These are phyloP conservation scores for Cantharis rustica DNA, from an alignment of 2,888 invertebrate species.

Conservation along the genomic window DNA sequence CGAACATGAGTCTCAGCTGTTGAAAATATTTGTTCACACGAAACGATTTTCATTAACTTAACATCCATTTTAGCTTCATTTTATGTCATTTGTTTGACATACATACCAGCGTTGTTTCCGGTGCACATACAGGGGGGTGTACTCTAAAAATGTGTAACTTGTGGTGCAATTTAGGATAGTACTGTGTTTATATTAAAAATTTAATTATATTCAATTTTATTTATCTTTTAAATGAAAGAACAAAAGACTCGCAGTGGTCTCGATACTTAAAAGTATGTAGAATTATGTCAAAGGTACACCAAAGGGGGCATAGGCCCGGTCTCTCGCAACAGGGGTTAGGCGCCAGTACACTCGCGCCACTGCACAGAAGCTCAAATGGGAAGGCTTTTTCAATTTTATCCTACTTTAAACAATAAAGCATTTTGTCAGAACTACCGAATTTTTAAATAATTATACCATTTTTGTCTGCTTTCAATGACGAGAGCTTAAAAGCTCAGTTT, in stretches of 20 bases:
- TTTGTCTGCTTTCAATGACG: background rate
- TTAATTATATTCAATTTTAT: background rate
- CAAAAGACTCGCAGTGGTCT: background rate
- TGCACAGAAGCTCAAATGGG: conserved; percentile 36
- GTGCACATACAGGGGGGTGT: background rate
- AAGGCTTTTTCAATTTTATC: conserved; percentile 19
- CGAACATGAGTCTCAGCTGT: conserved; percentile 1
- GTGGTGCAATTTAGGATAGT: no score
- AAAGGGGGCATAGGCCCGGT: conserved; percentile 35
- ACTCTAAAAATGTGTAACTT: no score
- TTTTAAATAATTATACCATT: background rate
- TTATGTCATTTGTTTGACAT: background rate
- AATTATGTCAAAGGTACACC: conserved; percentile 34
- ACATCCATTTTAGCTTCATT: background rate
- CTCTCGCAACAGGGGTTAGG: conserved; percentile 39
- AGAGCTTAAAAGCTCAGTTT: background rate
- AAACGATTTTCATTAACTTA: background rate
- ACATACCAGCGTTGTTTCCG: background rate
- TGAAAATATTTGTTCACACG: background rate
- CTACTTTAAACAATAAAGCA: conserved; percentile 9
- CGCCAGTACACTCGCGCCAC: conserved; percentile 37
- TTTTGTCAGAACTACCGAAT: background rate
- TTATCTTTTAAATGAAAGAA: background rate
- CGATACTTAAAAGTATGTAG: conserved; percentile 17
- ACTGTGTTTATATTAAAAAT: background rate